Base-by-base conservation (phyloP, 2,797 vertebrate species). In the Falco columbarius region DNA sequence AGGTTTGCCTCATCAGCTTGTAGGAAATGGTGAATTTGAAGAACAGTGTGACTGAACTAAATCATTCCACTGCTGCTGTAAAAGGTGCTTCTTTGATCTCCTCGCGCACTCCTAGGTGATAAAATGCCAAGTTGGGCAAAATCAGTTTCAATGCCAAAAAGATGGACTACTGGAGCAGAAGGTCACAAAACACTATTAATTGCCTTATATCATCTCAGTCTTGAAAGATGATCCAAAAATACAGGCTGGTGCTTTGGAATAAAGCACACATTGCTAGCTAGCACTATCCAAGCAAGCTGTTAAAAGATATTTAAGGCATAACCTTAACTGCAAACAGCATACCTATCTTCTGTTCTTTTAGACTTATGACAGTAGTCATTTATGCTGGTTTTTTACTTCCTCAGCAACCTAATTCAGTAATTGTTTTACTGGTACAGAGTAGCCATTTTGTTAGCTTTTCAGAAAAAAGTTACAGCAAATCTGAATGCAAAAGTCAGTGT, bases 161-260 rank as follows among this genome's bases (percentile, higher is more conserved):
- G 94, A 97, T 75, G 75, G 86, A 96, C 93, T 91, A 46, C 68
- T 67, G 26, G 84, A 93, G 24, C 86, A 93, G 93, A 94, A 97
- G 95, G 96, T 93, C 95, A 95, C 89, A 72, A 93, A 97, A 86
- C 88, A 92, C 75, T 92, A 91, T 94, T 83, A 95, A 93, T 95
- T 92, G 68, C 49, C 51, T 94, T 83, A 29, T 58, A 85, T 89
- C 81, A 92, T 68, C 75, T 77, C 71, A 47, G 82, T 80, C 68
- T 88, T 95, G 89, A 96, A 94, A 87, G 72, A 81, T 83, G 67
- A 93, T 77, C 26, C 58, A 89, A 90, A 95, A 94, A 90, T 76
- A 84, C 1, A 73, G 74, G 67, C 86, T 93, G 46, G 46, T 10
- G 22, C 70, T 95, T 76, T 59, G 42, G 81, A 96, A 86, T 47